phyloP scores from a whole-genome alignment of 1,140 invertebrate genomes.

The Ceratina calcarata region DNA sequence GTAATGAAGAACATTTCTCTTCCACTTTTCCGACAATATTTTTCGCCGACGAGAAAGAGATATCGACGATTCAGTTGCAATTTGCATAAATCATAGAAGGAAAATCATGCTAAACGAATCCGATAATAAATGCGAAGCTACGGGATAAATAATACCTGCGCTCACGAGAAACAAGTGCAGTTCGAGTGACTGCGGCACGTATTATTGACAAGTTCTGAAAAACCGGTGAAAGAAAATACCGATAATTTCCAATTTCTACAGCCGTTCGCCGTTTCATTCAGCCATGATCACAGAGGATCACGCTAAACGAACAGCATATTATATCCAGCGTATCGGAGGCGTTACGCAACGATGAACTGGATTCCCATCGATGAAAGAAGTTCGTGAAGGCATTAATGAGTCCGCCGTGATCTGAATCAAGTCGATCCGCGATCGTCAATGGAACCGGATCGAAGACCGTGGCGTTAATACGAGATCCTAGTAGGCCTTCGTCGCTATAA shows the following conservation, averaged over 20 bases:
- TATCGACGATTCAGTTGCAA: no score
- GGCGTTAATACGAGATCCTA: slow-evolving; percentile 2
- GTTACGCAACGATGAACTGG: slow-evolving; percentile 13
- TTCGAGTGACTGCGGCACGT: no score
- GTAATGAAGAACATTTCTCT: not conserved
- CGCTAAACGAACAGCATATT: slow-evolving; percentile 2
- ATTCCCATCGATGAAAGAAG: not conserved
- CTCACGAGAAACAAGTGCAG: no score
- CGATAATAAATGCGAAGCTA: no score
- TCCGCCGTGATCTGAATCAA: not conserved
- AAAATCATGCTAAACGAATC: no score
- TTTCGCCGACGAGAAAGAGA: no score
- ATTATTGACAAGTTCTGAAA: no score
- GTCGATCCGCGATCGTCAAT: not conserved
- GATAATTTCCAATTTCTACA: not conserved
- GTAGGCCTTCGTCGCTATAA: slow-evolving; percentile 9
- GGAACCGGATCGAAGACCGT: slow-evolving; percentile 9
- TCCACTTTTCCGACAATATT: not conserved
- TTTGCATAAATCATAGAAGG: not conserved
- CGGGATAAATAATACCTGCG: no score
- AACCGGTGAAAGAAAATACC: not conserved
- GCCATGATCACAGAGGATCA: not conserved
- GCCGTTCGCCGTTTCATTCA: not conserved
- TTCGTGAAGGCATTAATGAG: slow-evolving; percentile 4
- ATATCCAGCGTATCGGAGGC: not conserved